Evolutionary conservation across 2,113 vertebrate genomes (phyloP).

Genomic region (Gymnocephalus cernua): DNA sequence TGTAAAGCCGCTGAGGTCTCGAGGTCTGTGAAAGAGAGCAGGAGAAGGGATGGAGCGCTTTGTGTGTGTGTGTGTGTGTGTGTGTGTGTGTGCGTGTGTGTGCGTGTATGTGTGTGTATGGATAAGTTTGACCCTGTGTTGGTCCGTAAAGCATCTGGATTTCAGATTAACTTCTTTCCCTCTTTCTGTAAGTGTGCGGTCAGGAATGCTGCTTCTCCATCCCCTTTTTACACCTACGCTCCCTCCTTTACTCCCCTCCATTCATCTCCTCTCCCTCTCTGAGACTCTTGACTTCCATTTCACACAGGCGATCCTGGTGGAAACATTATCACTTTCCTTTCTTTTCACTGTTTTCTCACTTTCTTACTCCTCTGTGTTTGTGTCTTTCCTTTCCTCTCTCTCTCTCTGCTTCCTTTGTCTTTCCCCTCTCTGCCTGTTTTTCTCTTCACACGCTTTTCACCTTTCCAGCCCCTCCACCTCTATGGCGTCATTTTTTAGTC

Average conservation of each 20-base stretch:
- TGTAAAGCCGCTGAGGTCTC: slow-evolving; percentile 54
- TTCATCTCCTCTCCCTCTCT: slow-evolving; percentile 49
- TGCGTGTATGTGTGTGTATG: slow-evolving; percentile 22
- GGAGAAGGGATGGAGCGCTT: slow-evolving; percentile 44
- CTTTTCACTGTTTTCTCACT: slow-evolving; percentile 15
- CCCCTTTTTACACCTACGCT: slow-evolving; percentile 65
- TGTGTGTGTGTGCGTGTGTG: slow-evolving; percentile 14
- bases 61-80: slow-evolving; percentile 22
- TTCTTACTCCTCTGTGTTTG: slow-evolving; percentile 6
- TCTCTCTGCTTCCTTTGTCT: slow-evolving; percentile 9
- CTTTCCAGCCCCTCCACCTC: slow-evolving; percentile 35
- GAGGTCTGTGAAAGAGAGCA: slow-evolving; percentile 47
- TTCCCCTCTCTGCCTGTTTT: slow-evolving; percentile 48
- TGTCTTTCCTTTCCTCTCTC: not conserved
- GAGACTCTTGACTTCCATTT: slow-evolving; percentile 11
- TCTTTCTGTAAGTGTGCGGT: slow-evolving; percentile 58
- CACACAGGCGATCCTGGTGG: slow-evolving; percentile 28
- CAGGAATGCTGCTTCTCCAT: slow-evolving; percentile 80
- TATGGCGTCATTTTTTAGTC: too few relatives aligned
- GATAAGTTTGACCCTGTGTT: slow-evolving; percentile 68
- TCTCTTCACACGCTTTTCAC: slow-evolving; percentile 56
- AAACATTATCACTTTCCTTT: slow-evolving; percentile 48
- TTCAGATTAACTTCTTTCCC: slow-evolving; percentile 71
- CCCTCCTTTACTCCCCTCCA: slow-evolving; percentile 57
- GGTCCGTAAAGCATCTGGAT: slow-evolving; percentile 79